Conservation (phyloP, 2,113 vertebrate genomes). For the Chelonoidis abingdonii region DNA sequence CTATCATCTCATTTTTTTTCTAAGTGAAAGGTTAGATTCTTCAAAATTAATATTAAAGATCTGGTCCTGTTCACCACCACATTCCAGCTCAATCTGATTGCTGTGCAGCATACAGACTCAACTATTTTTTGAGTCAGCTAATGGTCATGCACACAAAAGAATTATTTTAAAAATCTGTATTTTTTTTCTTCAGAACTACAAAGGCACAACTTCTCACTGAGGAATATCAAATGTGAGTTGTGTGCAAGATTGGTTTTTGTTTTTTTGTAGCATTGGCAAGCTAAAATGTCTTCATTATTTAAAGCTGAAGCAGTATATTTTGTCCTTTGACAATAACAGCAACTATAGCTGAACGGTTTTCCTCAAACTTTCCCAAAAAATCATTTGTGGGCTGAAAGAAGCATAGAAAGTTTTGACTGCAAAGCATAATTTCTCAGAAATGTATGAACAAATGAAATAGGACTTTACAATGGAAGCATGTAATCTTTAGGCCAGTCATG, state of each 20-base stretch:
- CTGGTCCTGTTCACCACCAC: not conserved
- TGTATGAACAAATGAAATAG: not conserved
- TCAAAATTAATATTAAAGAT: not conserved
- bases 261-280: not conserved
- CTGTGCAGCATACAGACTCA: not conserved
- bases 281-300: not conserved
- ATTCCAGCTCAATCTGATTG: not conserved
- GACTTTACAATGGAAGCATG: not conserved
- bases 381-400: not conserved
- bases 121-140: not conserved
- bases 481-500: not conserved
- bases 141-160: not conserved
- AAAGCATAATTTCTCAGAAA: not conserved
- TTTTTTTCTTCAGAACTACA: not conserved
- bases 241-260: not conserved
- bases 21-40: not conserved
- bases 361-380: not conserved
- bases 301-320: not conserved
- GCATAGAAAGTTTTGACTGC: not conserved
- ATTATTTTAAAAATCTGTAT: not conserved
- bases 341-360: not conserved
- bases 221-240: not conserved
- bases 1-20: not conserved
- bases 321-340: not conserved
- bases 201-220: not conserved